phyloP scores from a whole-genome alignment of 2,113 vertebrate species.

The Cyphomyrus plagiostoma region DNA sequence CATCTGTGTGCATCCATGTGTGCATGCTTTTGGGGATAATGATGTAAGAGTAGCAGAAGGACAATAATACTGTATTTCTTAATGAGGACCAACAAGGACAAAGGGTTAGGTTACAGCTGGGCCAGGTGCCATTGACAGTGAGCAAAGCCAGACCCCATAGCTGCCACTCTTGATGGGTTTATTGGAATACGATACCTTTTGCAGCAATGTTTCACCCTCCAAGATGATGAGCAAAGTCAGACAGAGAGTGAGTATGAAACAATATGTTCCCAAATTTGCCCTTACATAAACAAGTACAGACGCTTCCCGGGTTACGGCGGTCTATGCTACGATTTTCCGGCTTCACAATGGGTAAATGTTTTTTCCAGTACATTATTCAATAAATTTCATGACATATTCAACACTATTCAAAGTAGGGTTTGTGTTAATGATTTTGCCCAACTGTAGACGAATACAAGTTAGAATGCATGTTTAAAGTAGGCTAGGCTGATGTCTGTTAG shows the following conservation, averaged over 20 bases:
- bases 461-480: no score
- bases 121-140: background rate
- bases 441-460: no score
- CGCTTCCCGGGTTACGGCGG: no score
- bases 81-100: slow-evolving; percentile 11
- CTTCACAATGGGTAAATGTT: no score
- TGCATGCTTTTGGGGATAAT: background rate
- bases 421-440: no score
- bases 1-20: background rate
- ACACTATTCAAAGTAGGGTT: no score
- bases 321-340: no score
- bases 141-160: background rate
- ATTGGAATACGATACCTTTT: background rate
- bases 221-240: background rate
- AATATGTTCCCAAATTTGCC: background rate
- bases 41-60: background rate
- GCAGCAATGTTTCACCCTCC: background rate
- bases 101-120: slow-evolving; percentile 7
- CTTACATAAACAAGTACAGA: background rate
- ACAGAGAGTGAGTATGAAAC: background rate
- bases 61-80: background rate
- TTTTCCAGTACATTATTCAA: no score
- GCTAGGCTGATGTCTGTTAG: no score
- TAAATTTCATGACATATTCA: no score
- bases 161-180: background rate